Percentiles rank a stretch among this genome's conserved stretches.
Conservation (phyloP, 1,140 invertebrate species). For the Lasioglossum baleicum region DNA sequence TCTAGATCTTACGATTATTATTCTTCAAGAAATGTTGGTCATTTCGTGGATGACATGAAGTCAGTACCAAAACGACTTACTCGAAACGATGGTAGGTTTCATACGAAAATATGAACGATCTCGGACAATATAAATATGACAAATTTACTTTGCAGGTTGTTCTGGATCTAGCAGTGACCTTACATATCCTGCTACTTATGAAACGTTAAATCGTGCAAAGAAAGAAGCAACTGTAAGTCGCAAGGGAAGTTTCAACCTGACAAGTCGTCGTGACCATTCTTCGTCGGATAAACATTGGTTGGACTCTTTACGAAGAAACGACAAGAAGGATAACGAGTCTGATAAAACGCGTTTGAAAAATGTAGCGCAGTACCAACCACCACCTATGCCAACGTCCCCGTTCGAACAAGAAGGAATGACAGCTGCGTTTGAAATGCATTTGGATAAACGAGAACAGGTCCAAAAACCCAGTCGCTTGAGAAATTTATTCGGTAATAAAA, state of each 20-base stretch:
- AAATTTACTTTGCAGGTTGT: constrained; percentile 55
- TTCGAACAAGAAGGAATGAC: constrained; percentile 73
- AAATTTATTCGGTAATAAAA: constrained; percentile 75
- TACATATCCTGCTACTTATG: constrained; percentile 56
- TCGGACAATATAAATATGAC: background rate
- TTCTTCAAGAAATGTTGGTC: constrained; percentile 40
- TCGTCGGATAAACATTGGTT: constrained; percentile 80
- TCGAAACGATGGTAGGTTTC: constrained; percentile 63
- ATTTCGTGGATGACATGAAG: constrained; percentile 36
- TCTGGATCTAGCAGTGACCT: constrained; percentile 69
- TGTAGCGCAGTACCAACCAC: constrained; percentile 82
- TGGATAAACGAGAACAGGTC: constrained; percentile 78
- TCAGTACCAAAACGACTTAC: constrained; percentile 52
- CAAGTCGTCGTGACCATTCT: constrained; percentile 55
- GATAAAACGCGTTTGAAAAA: constrained; percentile 79
- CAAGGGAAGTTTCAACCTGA: constrained; percentile 73
- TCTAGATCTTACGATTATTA: constrained; percentile 43
- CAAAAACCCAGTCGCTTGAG: constrained; percentile 75
- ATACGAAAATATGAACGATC: background rate
- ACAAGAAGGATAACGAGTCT: constrained; percentile 65
- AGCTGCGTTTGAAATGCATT: constrained; percentile 82
- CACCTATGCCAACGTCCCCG: constrained; percentile 67
- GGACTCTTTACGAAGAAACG: constrained; percentile 79
- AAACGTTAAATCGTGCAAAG: constrained; percentile 64
- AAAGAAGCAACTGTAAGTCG: constrained; percentile 65